Base-by-base conservation (phyloP, 53 echinoderm and acorn worm genomes). In the Apostichopus leukothele region DNA sequence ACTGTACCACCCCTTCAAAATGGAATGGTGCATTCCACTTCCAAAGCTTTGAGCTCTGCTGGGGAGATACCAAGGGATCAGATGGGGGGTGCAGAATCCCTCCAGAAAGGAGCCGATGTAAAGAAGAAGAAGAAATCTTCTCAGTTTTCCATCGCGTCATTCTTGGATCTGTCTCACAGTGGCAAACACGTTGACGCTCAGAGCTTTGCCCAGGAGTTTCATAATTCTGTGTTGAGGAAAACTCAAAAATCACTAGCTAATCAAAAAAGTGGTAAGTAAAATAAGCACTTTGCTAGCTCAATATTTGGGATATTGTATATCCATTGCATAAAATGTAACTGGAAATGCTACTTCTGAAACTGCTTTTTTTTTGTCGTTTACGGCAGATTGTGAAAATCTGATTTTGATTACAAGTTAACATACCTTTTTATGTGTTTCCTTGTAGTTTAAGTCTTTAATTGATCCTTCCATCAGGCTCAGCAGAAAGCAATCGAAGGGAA, bases 181-280 rank as follows among this genome's bases (percentile, higher is more conserved):
- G 78, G 89, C 75, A 91, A 90, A 76, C 55, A 91, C 6, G 85
- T 90, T 10, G 88, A 89, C 61, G 90, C 91, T 26, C 95, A 96
- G 86, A 91, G 90, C 20, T 98, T 98, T 79, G 98, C 93, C 20
- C 98, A 98, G 78, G 98, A 98, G 92, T 98, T 98, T 86, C 98
- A 98, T 84, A 91, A 98, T 74, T 98, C 98, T 57, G 98, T 98
- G 79, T 74, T 98, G 66, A 75, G 95, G 90, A 91, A 94, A 68
- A 98, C 98, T 5, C 95, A 98, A 71, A 93, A 98, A 78, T 88
- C 94, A 85, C 88, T 95, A 80, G 91, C 93, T 77, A 94, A 89
- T 79, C 91, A 95, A 57, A 91, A 91, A 75, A 86, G 88, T 86
- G 95, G 94, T 88, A 71, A 86, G 53, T 88, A 23, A 39, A 39